Evolutionary conservation across 2,113 vertebrate genomes (phyloP).

Genomic region (Clupea harengus): DNA sequence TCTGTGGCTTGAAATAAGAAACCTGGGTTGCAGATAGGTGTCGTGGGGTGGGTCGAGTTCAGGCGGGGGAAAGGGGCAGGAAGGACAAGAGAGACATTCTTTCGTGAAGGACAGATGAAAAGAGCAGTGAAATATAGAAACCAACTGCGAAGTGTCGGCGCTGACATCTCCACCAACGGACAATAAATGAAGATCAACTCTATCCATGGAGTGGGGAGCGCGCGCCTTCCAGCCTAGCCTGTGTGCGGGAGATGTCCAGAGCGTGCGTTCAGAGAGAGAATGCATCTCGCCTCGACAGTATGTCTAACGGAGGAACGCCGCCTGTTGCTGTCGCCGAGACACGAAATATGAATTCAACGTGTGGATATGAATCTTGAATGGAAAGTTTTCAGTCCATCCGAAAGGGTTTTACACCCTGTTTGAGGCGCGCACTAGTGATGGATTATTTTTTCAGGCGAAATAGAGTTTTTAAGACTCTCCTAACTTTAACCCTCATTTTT

Average conservation of each 20-base stretch:
- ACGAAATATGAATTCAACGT: background rate
- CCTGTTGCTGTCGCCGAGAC: background rate
- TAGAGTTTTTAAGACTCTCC: constrained; percentile 68
- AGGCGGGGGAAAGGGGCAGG: background rate
- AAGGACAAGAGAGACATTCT: background rate
- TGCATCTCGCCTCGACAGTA: background rate
- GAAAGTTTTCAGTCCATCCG: constrained; percentile 17
- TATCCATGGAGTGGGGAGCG: background rate
- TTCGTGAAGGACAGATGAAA: background rate
- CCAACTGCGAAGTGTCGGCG: background rate
- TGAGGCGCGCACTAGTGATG: constrained; percentile 61
- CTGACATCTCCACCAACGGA: background rate
- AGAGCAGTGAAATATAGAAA: background rate
- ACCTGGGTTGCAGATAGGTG: constrained; percentile 45
- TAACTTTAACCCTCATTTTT: constrained; percentile 70
- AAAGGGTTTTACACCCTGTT: constrained; percentile 3
- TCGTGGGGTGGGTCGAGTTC: constrained; percentile 19
- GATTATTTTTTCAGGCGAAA: constrained; percentile 67
- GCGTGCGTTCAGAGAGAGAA: background rate
- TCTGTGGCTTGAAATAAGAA: constrained; percentile 50
- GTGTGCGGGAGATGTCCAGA: background rate
- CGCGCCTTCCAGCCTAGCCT: background rate
- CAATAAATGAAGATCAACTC: background rate
- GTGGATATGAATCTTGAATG: constrained; percentile 3
- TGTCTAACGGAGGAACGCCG: background rate